Evolutionary conservation across 2,113 vertebrate species (phyloP).

Genomic region (Origma solitaria): DNA sequence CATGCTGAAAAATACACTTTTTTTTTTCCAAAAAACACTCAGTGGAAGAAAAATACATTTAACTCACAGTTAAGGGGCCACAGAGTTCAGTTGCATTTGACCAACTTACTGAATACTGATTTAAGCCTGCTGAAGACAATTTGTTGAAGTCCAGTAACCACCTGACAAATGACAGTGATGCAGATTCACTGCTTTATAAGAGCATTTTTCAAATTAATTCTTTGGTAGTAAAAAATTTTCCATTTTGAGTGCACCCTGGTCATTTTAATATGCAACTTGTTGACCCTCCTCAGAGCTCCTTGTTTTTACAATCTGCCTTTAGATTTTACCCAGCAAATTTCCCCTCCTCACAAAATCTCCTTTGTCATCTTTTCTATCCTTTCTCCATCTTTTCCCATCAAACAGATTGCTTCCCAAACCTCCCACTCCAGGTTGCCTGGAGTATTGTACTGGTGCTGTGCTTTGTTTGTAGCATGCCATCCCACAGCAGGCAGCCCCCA

Average conservation of each 20-base stretch:
- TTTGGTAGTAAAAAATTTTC: not conserved
- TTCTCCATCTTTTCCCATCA: not conserved
- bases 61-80: not conserved
- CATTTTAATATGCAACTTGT: not conserved
- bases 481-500: not conserved
- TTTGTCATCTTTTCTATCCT: not conserved
- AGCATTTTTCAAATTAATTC: not conserved
- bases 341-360: not conserved
- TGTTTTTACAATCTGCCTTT: not conserved
- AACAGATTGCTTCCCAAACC: not conserved
- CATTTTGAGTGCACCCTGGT: not conserved
- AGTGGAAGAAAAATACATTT: not conserved
- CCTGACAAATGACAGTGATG: not conserved
- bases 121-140: not conserved
- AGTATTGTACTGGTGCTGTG: not conserved
- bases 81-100: not conserved
- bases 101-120: not conserved
- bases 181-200: not conserved
- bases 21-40: not conserved
- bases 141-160: not conserved
- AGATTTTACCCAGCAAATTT: not conserved
- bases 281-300: not conserved
- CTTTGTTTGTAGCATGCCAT: not conserved
- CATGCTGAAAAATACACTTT: accelerated
- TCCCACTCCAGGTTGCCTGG: not conserved